These are phyloP conservation scores for Ibidorhyncha struthersii DNA, from an alignment of 2,113 vertebrate species.

Conservation along the genomic window DNA sequence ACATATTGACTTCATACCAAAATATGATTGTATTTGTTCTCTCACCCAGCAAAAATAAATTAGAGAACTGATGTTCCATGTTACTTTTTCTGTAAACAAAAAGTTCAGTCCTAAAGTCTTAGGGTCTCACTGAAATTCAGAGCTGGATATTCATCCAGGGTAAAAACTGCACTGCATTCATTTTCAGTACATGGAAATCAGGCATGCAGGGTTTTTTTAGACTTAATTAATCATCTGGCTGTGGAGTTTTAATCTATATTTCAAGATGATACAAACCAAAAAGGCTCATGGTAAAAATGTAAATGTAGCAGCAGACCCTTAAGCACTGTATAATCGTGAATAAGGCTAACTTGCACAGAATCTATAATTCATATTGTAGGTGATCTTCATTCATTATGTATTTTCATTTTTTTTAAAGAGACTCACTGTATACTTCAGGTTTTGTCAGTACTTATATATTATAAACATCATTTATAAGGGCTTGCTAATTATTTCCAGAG, in stretches of 20 bases:
- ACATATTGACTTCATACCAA: not conserved
- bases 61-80: not conserved
- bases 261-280: conserved; percentile 47
- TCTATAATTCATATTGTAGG: conserved; percentile 31
- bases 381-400: conserved; percentile 34
- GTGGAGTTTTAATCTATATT: conserved; percentile 55
- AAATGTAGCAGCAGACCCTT: conserved; percentile 33
- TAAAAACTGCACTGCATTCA: not conserved
- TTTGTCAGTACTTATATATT: not conserved
- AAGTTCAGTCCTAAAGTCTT: not conserved
- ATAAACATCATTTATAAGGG: not conserved
- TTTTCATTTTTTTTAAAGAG: not conserved
- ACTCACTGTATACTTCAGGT: not conserved
- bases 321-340: conserved; percentile 32
- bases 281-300: conserved; percentile 39
- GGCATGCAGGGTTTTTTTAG: not conserved
- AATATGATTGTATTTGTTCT: not conserved
- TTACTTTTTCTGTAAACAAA: not conserved
- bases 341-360: conserved; percentile 4
- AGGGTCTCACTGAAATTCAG: not conserved
- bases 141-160: not conserved
- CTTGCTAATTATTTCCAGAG: conserved; percentile 28
- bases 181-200: not conserved
- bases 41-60: not conserved
- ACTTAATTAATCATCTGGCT: conserved; percentile 42